phyloP scores from a whole-genome alignment of 2,113 vertebrate genomes.

The Sturnira hondurensis region DNA sequence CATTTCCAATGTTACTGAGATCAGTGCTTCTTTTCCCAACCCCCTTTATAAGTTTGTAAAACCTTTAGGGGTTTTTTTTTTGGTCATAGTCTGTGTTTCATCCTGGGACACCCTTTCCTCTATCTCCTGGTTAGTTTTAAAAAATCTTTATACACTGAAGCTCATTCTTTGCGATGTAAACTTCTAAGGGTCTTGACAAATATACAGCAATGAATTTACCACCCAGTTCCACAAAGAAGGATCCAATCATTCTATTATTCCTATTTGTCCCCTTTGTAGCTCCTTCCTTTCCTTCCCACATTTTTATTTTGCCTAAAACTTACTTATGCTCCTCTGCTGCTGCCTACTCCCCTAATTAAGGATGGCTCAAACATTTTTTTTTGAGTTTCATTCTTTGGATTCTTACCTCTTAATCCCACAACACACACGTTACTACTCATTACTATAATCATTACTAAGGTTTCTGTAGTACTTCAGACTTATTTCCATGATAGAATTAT shows the following conservation, averaged over 20 bases:
- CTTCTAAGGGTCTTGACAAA: neutral
- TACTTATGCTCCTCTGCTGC: neutral
- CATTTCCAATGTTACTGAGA: too few relatives aligned
- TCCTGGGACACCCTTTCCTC: neutral
- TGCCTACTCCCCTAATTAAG: neutral
- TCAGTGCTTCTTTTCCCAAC: too few relatives aligned
- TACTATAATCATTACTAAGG: neutral
- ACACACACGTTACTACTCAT: neutral
- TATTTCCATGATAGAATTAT: neutral
- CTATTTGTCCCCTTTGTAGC: neutral
- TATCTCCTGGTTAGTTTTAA: neutral
- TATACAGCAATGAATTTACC: neutral
- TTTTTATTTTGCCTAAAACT: conserved; percentile 14
- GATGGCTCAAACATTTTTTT: neutral
- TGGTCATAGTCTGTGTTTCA: neutral
- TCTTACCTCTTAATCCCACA: neutral
- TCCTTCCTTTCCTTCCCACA: neutral
- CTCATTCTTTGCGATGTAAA: neutral
- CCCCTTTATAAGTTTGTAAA: too few relatives aligned
- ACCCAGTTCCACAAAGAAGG: neutral
- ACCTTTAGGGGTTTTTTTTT: too few relatives aligned
- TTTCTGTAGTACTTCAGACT: neutral
- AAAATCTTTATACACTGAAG: neutral
- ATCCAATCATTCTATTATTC: neutral
- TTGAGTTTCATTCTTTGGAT: neutral